Evolutionary conservation across 2,113 vertebrate genomes (phyloP).

Genomic region (Atlantisia rogersi): DNA sequence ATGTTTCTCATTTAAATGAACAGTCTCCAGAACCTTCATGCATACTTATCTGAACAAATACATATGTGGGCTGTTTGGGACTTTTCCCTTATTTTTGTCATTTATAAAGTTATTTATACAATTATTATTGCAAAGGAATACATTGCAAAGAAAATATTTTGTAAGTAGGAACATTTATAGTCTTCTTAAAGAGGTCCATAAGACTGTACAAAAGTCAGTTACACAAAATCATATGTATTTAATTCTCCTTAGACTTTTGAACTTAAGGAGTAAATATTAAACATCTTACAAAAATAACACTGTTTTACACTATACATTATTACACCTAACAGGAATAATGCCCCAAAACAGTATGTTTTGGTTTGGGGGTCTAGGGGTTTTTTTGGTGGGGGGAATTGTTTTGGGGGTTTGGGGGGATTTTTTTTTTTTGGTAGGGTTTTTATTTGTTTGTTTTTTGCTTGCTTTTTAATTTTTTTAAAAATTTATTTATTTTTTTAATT

Average conservation of each 20-base stretch:
- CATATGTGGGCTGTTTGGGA: not conserved
- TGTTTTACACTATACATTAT: not conserved
- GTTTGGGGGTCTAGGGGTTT: too few species aligned
- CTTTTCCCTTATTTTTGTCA: accelerated
- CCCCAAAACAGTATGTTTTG: not conserved
- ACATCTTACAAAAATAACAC: not conserved
- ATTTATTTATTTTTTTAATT: not conserved
- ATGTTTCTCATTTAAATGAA: not conserved
- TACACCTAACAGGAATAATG: not conserved
- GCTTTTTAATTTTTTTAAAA: too few species aligned
- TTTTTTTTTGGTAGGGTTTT: too few species aligned
- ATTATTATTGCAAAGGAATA: not conserved
- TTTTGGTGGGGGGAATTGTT: too few species aligned
- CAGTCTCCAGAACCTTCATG: not conserved
- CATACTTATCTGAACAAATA: not conserved
- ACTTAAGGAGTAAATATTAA: not conserved
- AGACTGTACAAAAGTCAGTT: not conserved
- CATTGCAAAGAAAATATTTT: not conserved
- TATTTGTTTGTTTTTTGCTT: too few species aligned
- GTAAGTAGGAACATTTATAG: not conserved
- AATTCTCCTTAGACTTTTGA: not conserved
- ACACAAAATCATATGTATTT: not conserved
- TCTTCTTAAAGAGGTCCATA: not conserved
- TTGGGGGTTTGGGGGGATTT: too few species aligned
- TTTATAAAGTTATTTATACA: not conserved